These are phyloP conservation scores for Rotaria socialis DNA, from an alignment of 2,888 invertebrate genomes.

Conservation along the genomic window DNA sequence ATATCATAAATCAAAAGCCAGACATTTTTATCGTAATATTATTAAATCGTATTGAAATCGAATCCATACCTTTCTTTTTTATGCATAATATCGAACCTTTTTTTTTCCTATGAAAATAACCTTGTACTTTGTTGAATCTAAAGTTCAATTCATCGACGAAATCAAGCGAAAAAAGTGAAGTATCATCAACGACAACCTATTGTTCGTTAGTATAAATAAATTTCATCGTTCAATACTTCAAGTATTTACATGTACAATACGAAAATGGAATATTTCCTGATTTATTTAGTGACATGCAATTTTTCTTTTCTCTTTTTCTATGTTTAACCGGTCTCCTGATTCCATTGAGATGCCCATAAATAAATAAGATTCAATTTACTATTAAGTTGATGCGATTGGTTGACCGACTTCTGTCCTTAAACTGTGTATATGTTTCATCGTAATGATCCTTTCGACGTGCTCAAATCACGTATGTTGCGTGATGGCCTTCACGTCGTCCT, in stretches of 20 bases:
- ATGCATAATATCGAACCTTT: no score
- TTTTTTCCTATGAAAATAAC: not conserved
- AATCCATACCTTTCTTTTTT: not conserved
- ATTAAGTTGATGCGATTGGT: not conserved
- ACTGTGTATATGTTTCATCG: slow-evolving; percentile 5
- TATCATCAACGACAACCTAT: no score
- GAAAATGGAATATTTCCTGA: not conserved
- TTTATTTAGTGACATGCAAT: not conserved
- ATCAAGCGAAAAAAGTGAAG: not conserved
- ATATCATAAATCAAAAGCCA: not conserved
- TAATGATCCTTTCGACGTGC: slow-evolving; percentile 32
- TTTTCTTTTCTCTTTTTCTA: not conserved
- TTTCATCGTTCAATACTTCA: not conserved
- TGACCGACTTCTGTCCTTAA: not conserved
- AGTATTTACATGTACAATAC: not conserved
- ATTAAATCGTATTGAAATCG: not conserved
- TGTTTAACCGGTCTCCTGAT: not conserved
- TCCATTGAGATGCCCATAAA: not conserved
- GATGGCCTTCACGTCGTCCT: slow-evolving; percentile 12
- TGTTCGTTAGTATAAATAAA: not conserved
- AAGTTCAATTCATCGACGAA: not conserved
- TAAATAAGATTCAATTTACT: not conserved
- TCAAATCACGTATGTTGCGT: slow-evolving; percentile 4
- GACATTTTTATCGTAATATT: not conserved
- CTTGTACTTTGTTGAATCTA: not conserved